Conservation (phyloP, 2,113 vertebrate species). For the Entelurus aequoreus region DNA sequence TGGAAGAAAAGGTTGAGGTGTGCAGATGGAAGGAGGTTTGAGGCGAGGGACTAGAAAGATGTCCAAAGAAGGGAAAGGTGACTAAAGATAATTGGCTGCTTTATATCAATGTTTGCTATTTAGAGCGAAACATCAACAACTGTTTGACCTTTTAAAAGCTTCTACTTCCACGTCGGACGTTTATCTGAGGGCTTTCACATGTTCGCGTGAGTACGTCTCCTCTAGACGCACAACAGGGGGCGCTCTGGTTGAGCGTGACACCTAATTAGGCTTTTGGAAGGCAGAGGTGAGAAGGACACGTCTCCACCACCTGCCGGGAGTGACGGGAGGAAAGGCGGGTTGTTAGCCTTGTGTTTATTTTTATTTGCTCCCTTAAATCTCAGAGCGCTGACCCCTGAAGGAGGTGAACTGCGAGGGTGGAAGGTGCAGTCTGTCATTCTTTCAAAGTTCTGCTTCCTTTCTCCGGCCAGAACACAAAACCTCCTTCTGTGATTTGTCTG, state of each 20-base stretch:
- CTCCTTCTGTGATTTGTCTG: too few species aligned
- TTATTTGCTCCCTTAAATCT: conserved; percentile 3
- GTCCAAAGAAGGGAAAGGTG: neutral
- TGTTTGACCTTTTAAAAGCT: neutral
- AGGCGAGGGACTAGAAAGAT: neutral
- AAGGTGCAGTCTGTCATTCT: neutral
- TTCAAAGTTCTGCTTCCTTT: too few species aligned
- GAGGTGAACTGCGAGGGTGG: conserved; percentile 21
- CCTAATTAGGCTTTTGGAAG: conserved; percentile 34
- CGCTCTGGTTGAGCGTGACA: conserved; percentile 16
- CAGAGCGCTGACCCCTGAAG: conserved; percentile 20
- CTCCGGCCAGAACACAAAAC: too few species aligned
- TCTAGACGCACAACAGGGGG: conserved; percentile 19
- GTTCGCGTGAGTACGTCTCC: conserved; percentile 25
- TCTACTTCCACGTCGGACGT: neutral
- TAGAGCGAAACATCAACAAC: neutral
- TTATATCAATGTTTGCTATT: neutral
- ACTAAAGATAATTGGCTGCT: neutral
- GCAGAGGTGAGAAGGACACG: conserved; percentile 17
- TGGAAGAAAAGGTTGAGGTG: conserved; percentile 17
- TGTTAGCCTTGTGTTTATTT: neutral
- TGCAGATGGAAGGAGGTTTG: conserved; percentile 25
- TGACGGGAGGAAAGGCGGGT: conserved; percentile 2
- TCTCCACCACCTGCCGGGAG: neutral
- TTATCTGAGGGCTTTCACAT: conserved; percentile 10